A percentile compares a stretch with the other conserved stretches of the same genome.
These are phyloP conservation scores for Thyatira batis DNA, from an alignment of 2,888 invertebrate genomes.

Conservation along the genomic window DNA sequence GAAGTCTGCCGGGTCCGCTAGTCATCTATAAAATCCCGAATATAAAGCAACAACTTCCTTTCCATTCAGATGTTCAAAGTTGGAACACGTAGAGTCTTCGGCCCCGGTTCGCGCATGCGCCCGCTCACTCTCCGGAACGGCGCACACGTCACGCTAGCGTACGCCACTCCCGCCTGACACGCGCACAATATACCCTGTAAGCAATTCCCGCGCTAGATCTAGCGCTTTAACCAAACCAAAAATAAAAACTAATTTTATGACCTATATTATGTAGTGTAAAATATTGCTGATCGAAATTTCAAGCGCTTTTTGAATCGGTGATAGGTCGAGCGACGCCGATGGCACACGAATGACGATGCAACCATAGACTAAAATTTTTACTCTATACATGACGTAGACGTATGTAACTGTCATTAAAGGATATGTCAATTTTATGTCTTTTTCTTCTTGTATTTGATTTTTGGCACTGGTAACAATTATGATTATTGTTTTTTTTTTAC, in stretches of 20 bases:
- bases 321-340: not conserved
- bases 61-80: constrained; percentile 5
- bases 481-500: too few relatives aligned
- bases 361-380: constrained; percentile 1
- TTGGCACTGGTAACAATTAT: too few relatives aligned
- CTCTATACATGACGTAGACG: constrained; percentile 3
- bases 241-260: too few relatives aligned
- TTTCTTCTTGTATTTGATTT: too few relatives aligned
- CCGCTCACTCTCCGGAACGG: constrained; percentile 61
- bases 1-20: too few relatives aligned
- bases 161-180: constrained; percentile 38
- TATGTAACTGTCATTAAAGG: constrained; percentile 60
- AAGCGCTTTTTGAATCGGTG: too few relatives aligned
- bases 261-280: too few relatives aligned
- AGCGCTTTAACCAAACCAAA: too few relatives aligned
- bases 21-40: too few relatives aligned
- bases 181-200: constrained; percentile 20
- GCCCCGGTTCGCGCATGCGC: constrained; percentile 28
- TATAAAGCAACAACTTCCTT: not conserved
- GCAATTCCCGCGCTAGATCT: too few relatives aligned
- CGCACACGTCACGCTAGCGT: constrained; percentile 66
- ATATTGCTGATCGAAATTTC: too few relatives aligned
- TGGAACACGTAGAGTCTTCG: not conserved
- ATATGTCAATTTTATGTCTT: too few relatives aligned
- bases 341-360: not conserved